Percentiles rank a stretch among this genome's conserved stretches.
phyloP scores from a whole-genome alignment of 2,888 invertebrate species.

The Luperina nickerlii region DNA sequence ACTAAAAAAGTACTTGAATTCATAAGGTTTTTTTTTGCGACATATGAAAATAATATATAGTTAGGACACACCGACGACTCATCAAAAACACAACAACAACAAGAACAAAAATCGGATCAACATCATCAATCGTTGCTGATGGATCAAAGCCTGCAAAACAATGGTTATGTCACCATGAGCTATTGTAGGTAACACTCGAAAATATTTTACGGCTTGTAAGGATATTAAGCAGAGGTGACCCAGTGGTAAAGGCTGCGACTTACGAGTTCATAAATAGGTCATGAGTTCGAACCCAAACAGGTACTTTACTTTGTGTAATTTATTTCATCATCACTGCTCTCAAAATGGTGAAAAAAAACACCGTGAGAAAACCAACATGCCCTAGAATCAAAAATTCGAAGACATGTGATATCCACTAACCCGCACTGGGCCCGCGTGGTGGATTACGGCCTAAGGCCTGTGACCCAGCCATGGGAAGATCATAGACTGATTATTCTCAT shows the following conservation, averaged over 20 bases:
- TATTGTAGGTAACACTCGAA: not conserved
- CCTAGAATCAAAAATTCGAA: too few species aligned
- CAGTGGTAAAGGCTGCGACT: too few species aligned
- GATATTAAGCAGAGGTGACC: too few species aligned
- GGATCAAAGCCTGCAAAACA: not conserved
- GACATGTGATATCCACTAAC: not conserved
- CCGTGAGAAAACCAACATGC: too few species aligned
- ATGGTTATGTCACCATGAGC: not conserved
- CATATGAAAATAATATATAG: too few species aligned
- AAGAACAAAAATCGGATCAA: not conserved
- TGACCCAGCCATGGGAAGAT: too few species aligned
- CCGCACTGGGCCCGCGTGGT: not conserved
- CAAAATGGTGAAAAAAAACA: too few species aligned
- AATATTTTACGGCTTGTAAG: not conserved
- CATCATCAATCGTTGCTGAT: not conserved
- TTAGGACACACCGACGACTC: not conserved
- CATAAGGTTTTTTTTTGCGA: not conserved
- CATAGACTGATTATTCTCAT: not conserved
- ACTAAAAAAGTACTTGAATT: not conserved
- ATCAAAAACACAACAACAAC: not conserved
- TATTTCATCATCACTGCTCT: too few species aligned
- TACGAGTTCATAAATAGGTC: too few species aligned
- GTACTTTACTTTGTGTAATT: too few species aligned
- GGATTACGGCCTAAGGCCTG: not conserved
- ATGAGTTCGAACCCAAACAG: too few species aligned